Base-by-base conservation (phyloP, 2,113 vertebrate species). In the Alligator mississippiensis region DNA sequence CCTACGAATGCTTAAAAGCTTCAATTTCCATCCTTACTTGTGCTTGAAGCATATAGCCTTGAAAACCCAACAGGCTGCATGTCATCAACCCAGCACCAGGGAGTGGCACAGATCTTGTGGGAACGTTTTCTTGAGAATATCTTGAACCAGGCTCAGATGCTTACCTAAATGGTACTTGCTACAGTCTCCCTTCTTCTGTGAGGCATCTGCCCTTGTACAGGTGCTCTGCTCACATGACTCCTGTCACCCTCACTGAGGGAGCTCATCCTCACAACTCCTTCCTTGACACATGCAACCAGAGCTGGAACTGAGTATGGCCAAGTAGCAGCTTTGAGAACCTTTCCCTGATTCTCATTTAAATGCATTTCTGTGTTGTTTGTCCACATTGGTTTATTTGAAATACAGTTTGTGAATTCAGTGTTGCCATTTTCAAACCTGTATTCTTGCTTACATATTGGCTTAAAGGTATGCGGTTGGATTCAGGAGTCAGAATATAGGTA, bases 361-460 rank as follows among this genome's bases (percentile, higher is more conserved):
- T 22, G 64, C 28, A 19, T 64, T 81, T 81, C 84, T 82, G 30
- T 77, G 64, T 75, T 86, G 55, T 91, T 84, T 77, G 81, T 62
- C 72, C 62, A 82, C 55, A n/a, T 57, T 72, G 30, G 47, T 34
- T 72, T 76, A 80, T 95, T 88, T 90, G 84, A 94, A 94, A 92
- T 87, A 66, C 74, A 83, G 34, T 63, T 89, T 78, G 81, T 91
- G 86, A 88, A 91, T 91, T 47, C 47, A 57, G 3, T 92, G 88
- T 72, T 90, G 91, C 82, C 89, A 19, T 90, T 94, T 96, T 87
- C 84, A 81, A 74, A 83, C 72, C 74, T 92, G 60, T 38, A 82
- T 82, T 91, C 88, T 81, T 59, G 63, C 79, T 68, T 85, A 87
- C 76, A 77, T 84, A 63, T 88, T 91, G 88, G 78, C 86, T 90